Base-by-base conservation (phyloP, 2,888 invertebrate genomes). In the Harpalus rubripes region DNA sequence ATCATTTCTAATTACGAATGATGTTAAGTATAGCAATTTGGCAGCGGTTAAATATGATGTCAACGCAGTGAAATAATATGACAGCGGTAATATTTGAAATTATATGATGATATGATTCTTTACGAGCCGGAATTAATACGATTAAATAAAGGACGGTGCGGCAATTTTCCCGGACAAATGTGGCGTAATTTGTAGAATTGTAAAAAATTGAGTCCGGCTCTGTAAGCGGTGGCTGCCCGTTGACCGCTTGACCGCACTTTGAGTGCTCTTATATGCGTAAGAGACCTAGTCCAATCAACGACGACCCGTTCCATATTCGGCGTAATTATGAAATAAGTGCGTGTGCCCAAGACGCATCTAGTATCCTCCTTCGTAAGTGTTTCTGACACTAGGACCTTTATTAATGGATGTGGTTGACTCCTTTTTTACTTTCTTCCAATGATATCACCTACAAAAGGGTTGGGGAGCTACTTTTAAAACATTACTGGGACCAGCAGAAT, bases 311-410 rank as follows among this genome's bases (percentile, higher is more conserved):
- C 82, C 68, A 82, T 82, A 72, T 82, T 82, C 82, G 82, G 52
- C 56, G 82, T 39, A 82, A 82, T 82, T 82, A 82, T 82, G 82
- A 82, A 82, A 72, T 82, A 72, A 72, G 72, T 65, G 32, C 56
- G 68, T 52, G 41, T n/a, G 41, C 44, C 59, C 39, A 26, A 32
- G 32, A 5, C 32, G 39, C 41, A 22, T 26, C n/a, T 52, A 18
- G 44, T 41, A 72, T 58, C 68, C 72, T 72, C 72, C 82, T 82
- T 68, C 65, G 39, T 26, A 58, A 41, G 72, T 82, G 82, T 68
- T 58, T 72, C 58, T 52, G 58, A 82, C 82, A 72, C 72, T n/a
- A 72, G 41, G 80, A 82, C 82, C 72, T 72, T 81, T 72, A 68
- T 68, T 68, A 83, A 83, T 76, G 76, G 63, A 74, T 83, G 83